Base-by-base conservation (phyloP, 1,140 invertebrate species). In the Penaeus indicus region DNA sequence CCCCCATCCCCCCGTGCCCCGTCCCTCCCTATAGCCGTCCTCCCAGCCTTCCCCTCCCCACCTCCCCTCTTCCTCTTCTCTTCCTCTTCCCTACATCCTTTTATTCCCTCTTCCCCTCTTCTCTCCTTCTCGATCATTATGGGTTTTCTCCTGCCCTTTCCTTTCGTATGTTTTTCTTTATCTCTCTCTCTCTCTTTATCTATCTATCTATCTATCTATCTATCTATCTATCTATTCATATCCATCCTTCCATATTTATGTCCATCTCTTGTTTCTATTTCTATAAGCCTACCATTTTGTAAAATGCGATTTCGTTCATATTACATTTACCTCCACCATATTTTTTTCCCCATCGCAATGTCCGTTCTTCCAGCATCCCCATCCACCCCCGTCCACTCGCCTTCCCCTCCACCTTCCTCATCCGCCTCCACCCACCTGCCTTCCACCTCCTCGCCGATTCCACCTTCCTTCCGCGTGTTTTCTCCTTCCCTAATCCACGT, bases 151-250 rank as follows among this genome's bases (percentile, higher is more conserved):
- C 64, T 60, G 62, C 80, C n/a, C 32, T 64, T 32, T 19, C 62
- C 38, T 25, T 60, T 38, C 60, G 61, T 32, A 22, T 21, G 3
- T 10, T 10, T 5, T 54, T 10, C 47, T 32, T 7, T 75, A 75
- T 11, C 18, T 75, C 18, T 21, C 21, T 75, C 27, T 75, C 21
- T 32, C 27, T 27, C 18, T 32, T 16, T 75, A 72, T 72, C 18
- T 8, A 72, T 72, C 11, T 72, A 72, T n/a, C n/a, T 72, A 72
- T n/a, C n/a, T n/a, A 72, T n/a, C 18, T n/a, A 72, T 72, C 25
- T 25, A 72, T 72, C 25, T 72, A 72, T 72, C 11, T 25, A 72
- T 72, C 25, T 72, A 72, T 72, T 16, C 38, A 75, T 3, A 19
- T 8, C 72, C 25, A 3, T 27, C 18, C 72, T 77, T 18, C 72